These are phyloP conservation scores for Xiphophorus hellerii DNA, from an alignment of 2,113 vertebrate species.

Conservation along the genomic window DNA sequence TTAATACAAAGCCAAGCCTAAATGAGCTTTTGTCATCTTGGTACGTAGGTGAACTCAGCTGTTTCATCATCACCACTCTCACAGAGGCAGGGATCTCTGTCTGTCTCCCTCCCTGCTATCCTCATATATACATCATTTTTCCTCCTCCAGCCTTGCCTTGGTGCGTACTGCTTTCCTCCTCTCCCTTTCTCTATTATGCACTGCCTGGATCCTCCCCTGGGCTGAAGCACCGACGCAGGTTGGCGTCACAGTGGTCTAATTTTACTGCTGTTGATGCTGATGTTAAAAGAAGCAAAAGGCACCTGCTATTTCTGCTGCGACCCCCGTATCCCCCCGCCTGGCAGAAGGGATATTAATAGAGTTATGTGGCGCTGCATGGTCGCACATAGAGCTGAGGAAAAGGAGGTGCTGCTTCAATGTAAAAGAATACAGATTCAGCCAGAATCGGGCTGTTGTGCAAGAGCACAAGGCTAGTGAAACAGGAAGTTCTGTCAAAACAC, in stretches of 20 bases:
- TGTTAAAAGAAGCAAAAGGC: constrained; percentile 91
- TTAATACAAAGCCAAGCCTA: constrained; percentile 33
- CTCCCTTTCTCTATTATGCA: constrained; percentile 44
- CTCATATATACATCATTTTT: constrained; percentile 31
- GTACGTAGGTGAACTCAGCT: constrained; percentile 34
- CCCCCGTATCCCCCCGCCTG: constrained; percentile 73
- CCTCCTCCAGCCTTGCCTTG: constrained; percentile 33
- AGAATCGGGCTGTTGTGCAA: constrained; percentile 57
- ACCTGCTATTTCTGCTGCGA: constrained; percentile 91
- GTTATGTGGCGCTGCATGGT: constrained; percentile 69
- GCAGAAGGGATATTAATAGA: constrained; percentile 75
- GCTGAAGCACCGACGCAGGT: constrained; percentile 86
- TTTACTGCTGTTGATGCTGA: constrained; percentile 93
- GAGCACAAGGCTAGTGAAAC: constrained; percentile 16
- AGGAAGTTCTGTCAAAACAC: constrained; percentile 2
- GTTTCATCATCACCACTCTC: constrained; percentile 57
- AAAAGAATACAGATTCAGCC: constrained; percentile 38
- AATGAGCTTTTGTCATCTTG: constrained; percentile 34
- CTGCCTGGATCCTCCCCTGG: constrained; percentile 89
- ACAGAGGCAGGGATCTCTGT: constrained; percentile 57
- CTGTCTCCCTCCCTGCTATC: constrained; percentile 38
- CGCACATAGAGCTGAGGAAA: constrained; percentile 44
- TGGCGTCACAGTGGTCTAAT: constrained; percentile 94
- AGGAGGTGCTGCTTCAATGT: constrained; percentile 28
- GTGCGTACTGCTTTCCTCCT: constrained; percentile 34